Evolutionary conservation across 1,140 invertebrate species (phyloP).

Genomic region (Aphelinus atriplicis): DNA sequence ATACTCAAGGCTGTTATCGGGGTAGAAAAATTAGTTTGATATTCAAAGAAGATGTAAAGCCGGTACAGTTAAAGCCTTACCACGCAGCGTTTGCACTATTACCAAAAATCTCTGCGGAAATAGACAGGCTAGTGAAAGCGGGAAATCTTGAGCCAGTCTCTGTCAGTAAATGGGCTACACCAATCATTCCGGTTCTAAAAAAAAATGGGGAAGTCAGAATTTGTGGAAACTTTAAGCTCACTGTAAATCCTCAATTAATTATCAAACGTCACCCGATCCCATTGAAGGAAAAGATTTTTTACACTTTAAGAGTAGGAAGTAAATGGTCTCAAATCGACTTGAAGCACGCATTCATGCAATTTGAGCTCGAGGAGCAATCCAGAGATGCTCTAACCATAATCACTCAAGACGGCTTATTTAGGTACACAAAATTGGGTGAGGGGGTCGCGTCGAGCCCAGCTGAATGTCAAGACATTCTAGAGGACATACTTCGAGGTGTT

Average conservation of each 20-base stretch:
- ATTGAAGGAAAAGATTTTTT: constrained; percentile 29
- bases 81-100: constrained; percentile 46
- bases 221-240: constrained; percentile 30
- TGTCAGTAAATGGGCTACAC: constrained; percentile 58
- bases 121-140: constrained; percentile 45
- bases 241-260: constrained; percentile 32
- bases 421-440: constrained; percentile 5
- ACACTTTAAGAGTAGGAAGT: constrained; percentile 23
- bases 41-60: constrained; percentile 46
- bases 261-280: not conserved
- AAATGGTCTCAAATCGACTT: constrained; percentile 42
- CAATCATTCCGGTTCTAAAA: constrained; percentile 60
- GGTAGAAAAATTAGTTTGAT: constrained; percentile 25
- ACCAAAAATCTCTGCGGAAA: constrained; percentile 47
- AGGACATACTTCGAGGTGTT: constrained; percentile 49
- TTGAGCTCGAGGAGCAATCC: not conserved
- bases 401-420: constrained; percentile 47
- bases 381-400: constrained; percentile 26
- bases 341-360: constrained; percentile 34
- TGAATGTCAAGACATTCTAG: constrained; percentile 60
- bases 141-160: constrained; percentile 55
- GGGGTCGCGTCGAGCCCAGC: constrained; percentile 51
- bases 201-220: constrained; percentile 43
- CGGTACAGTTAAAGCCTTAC: constrained; percentile 50
- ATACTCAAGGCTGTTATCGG: constrained; percentile 32